A percentile compares a stretch with the other conserved stretches of the same genome.
These are phyloP conservation scores for Pseudochirops cupreus DNA, from an alignment of 2,797 vertebrate genomes.

Conservation along the genomic window DNA sequence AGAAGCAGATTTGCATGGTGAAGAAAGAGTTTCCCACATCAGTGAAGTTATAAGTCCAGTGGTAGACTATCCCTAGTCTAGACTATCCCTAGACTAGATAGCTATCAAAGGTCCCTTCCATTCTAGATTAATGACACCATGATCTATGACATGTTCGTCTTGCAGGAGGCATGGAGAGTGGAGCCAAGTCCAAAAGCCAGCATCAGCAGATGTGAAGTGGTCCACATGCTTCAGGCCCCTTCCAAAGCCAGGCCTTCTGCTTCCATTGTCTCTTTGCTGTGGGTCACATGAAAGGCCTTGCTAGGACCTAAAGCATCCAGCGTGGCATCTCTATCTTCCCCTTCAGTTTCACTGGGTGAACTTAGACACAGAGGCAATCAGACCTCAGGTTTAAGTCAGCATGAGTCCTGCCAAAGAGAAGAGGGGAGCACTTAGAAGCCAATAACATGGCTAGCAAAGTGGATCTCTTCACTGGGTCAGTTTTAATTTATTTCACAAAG, in stretches of 20 bases:
- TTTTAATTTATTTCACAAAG: conserved; percentile 12
- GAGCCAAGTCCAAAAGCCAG: background rate
- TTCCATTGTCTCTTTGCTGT: background rate
- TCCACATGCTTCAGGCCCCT: background rate
- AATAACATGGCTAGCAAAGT: background rate
- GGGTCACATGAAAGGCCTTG: background rate
- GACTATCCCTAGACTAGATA: background rate
- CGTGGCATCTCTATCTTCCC: conserved; percentile 1
- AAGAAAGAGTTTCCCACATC: background rate
- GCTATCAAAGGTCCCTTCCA: background rate
- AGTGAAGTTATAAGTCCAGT: background rate
- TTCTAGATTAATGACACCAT: background rate
- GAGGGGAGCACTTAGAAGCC: conserved; percentile 10
- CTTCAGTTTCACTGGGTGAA: conserved; percentile 12
- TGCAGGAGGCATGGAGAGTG: background rate
- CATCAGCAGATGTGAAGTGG: too few species aligned
- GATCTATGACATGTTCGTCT: conserved; percentile 21
- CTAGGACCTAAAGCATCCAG: background rate
- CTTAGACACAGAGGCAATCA: background rate
- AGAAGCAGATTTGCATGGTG: background rate
- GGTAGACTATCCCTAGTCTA: too few species aligned
- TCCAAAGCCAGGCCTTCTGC: background rate
- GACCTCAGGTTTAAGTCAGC: conserved; percentile 9
- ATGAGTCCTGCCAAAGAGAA: conserved; percentile 17
- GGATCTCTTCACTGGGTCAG: background rate